Conservation (phyloP, 1,140 invertebrate genomes). For the Pteromalus puparum region DNA sequence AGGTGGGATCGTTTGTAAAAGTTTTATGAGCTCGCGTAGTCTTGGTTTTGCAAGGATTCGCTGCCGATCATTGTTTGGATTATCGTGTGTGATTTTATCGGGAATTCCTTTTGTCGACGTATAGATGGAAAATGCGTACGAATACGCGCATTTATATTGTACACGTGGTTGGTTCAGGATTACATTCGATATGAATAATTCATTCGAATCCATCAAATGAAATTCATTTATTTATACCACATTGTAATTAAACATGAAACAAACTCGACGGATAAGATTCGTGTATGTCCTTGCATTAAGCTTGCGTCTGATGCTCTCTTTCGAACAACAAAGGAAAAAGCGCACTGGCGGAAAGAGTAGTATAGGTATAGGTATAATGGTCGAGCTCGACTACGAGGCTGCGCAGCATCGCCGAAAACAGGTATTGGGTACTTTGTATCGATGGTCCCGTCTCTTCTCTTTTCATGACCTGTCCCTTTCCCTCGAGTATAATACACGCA, state of each 20-base stretch:
- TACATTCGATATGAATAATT: too few relatives aligned
- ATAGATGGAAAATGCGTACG: too few relatives aligned
- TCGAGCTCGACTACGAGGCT: not conserved
- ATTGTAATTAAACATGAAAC: too few relatives aligned
- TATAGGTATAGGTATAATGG: not conserved
- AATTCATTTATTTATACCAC: too few relatives aligned
- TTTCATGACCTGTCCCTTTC: not conserved
- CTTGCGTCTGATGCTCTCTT: not conserved
- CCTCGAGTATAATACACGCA: not conserved
- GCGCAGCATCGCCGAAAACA: not conserved
- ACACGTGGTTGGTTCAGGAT: too few relatives aligned
- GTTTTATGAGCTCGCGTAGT: not conserved
- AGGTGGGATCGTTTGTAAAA: not conserved
- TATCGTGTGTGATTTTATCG: not conserved
- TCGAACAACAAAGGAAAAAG: not conserved
- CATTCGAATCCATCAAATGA: too few relatives aligned
- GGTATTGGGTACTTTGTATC: conserved; percentile 27
- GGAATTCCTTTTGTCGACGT: too few relatives aligned
- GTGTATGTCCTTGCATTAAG: not conserved
- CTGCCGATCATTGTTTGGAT: not conserved
- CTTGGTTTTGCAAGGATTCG: not conserved
- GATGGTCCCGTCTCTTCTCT: conserved; percentile 3
- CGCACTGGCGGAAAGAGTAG: not conserved
- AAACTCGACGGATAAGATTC: not conserved
- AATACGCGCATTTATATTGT: too few relatives aligned